These are phyloP conservation scores for Onychostruthus taczanowskii DNA, from an alignment of 2,113 vertebrate genomes.

Conservation along the genomic window DNA sequence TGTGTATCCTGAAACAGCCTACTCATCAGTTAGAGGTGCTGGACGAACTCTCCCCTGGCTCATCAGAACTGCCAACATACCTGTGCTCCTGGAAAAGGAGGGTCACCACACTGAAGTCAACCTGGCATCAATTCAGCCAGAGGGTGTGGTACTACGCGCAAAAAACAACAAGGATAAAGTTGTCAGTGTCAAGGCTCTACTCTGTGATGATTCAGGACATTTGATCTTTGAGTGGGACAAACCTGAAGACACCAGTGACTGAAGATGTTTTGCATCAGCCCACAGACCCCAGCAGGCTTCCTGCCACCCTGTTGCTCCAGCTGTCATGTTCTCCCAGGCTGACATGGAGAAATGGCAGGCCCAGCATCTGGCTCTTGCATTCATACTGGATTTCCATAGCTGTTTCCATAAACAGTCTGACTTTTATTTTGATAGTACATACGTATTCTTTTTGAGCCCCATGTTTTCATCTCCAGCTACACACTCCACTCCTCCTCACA, in stretches of 20 bases:
- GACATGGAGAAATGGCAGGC: not conserved
- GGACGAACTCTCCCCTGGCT: not conserved
- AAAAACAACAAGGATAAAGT: not conserved
- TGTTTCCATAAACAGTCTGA: not conserved
- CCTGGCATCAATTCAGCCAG: not conserved
- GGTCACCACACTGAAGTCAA: not conserved
- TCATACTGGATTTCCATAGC: not conserved
- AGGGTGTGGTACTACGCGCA: fast-evolving
- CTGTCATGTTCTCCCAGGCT: not conserved
- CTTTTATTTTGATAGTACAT: not conserved
- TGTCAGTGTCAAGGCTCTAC: not conserved
- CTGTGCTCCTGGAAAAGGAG: not conserved
- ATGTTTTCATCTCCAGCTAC: not conserved
- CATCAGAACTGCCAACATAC: not conserved
- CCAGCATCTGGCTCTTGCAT: not conserved
- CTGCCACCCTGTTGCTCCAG: not conserved
- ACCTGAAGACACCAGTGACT: not conserved
- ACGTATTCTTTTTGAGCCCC: not conserved
- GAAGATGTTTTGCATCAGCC: not conserved
- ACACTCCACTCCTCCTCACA: not conserved
- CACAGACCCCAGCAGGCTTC: fast-evolving
- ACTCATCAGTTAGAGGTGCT: fast-evolving
- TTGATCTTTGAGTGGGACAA: not conserved
- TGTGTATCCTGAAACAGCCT: not conserved
- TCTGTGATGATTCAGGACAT: not conserved